Conservation (phyloP, 2,113 vertebrate genomes). For the Xenopus laevis region DNA sequence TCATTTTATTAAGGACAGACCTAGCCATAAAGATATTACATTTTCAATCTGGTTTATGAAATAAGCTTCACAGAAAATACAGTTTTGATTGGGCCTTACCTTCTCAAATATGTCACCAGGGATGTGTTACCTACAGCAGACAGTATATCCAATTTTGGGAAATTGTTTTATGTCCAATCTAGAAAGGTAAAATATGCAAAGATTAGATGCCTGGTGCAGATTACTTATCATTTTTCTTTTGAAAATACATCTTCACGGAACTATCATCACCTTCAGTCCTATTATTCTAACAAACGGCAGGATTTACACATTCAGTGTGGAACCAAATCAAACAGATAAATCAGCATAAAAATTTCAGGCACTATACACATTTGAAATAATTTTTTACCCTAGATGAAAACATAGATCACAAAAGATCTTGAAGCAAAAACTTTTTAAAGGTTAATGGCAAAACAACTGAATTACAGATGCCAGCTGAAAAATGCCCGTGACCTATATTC, state of each 20-base stretch:
- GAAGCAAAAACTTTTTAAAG: conserved; percentile 3
- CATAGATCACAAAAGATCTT: background rate
- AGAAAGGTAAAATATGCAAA: conserved; percentile 24
- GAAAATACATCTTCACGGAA: conserved; percentile 33
- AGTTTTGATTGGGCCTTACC: conserved; percentile 28
- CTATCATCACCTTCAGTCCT: conserved; percentile 14
- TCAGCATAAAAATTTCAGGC: conserved; percentile 17
- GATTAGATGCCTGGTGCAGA: conserved; percentile 24
- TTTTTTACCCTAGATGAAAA: background rate
- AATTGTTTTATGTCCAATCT: conserved; percentile 36
- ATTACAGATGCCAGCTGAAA: too few species aligned
- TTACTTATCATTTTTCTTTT: conserved; percentile 32
- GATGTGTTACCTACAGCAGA: conserved; percentile 14
- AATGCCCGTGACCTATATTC: too few species aligned
- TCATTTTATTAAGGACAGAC: background rate
- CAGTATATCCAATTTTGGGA: conserved; percentile 24
- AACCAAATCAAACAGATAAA: conserved; percentile 37
- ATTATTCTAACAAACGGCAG: conserved; percentile 34
- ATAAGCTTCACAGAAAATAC: conserved; percentile 8
- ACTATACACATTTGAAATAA: background rate
- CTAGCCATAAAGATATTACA: background rate
- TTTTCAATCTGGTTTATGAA: background rate
- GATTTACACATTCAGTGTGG: conserved; percentile 33
- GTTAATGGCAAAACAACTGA: too few species aligned
- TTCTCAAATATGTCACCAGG: conserved; percentile 20